Evolutionary conservation across 2,888 invertebrate genomes (phyloP), one percentile per base, ranked within the genome.

Genomic region (Diabrotica balteata): DNA sequence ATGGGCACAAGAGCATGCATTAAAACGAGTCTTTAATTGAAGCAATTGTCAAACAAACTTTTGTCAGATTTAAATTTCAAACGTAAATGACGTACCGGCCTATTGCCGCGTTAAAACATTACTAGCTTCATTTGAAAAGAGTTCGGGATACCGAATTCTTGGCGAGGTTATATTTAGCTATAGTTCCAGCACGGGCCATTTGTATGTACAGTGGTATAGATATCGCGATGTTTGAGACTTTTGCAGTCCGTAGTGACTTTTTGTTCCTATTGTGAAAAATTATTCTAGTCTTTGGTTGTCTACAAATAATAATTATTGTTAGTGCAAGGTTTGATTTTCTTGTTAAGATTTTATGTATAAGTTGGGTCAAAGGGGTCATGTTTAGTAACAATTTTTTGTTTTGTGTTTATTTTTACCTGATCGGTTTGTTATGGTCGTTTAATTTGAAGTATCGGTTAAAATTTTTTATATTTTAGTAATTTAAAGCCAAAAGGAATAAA

Each of bases 221-320:
- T 43, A 44, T 43, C 55, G 55, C 44, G 55, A 55, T 55, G 55
- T n/a, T 8, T n/a, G n/a, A 7, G 43, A 10, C 42, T 11, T 11
- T 55, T 44, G 10, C 47, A 47, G 9, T 47, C 47, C 4, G 7
- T 10, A 9, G 9, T 9, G 17, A 4, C 55, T 55, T 45, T 55
- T 55, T 55, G 45, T 45, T 55, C 44, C 55, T 44, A 42, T 43
- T 54, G 55, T 55, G 55, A 55, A 45, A 55, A 55, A 47, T 9
- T 47, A 47, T 47, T 47, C 10, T 47, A 47, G 10, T 47, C 32
- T 32, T 32, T 32, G 32, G 32, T 32, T 32, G 32, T 32, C 32
- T 32, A 32, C 32, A 32, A 32, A 32, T 32, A 32, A 32, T 32
- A 32, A 32, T 32, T 32, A 32, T 4, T 32, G 4, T 32, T 32